Base-by-base conservation (phyloP, 2,888 invertebrate genomes). In the Troides oblongomaculatus region DNA sequence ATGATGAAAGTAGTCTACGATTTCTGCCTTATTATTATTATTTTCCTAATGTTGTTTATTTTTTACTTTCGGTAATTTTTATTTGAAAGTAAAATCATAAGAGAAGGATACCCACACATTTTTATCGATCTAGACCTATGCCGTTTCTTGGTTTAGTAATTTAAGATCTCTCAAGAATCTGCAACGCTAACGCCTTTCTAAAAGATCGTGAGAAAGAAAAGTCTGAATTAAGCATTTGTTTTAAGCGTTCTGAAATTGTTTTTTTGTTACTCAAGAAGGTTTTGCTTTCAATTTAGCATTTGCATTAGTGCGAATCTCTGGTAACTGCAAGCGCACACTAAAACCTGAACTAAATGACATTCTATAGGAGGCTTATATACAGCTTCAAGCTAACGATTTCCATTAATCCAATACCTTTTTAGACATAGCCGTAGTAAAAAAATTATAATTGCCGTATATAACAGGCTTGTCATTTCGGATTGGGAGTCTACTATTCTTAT, bases 131-230 rank as follows among this genome's bases (percentile, higher is more conserved):
- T 39, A 61, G 50, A 46, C 56, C 61, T 70, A 23, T 73, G 74
- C 73, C 68, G 72, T 67, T 68, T 67, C 77, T 77, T 70, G 78
- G 74, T 78, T 78, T 77, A 79, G 77, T 78, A 66, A 73, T 62
- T 72, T 68, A 70, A 68, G 74, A 71, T 74, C 69, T 70, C 74
- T 72, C 23, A 70, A 70, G 71, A 71, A 66, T 60, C 74, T 70
- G 73, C 74, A 77, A 72, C 64, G 62, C 73, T 65, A 63, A 59
- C 64, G 73, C 61, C 74, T 76, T 77, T 76, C 71, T 74, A 75
- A 79, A 78, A 76, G 62, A 67, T 71, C 79, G 82, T 83, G 82
- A 74, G 83, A 82, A 72, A 73, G 53, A 46, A 46, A 46, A 72
- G 66, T n/a, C 66, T 61, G 68, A 68, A 66, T 69, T 70, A 70